Conservation (phyloP, 1,140 invertebrate species). For the Halesus radiatus region DNA sequence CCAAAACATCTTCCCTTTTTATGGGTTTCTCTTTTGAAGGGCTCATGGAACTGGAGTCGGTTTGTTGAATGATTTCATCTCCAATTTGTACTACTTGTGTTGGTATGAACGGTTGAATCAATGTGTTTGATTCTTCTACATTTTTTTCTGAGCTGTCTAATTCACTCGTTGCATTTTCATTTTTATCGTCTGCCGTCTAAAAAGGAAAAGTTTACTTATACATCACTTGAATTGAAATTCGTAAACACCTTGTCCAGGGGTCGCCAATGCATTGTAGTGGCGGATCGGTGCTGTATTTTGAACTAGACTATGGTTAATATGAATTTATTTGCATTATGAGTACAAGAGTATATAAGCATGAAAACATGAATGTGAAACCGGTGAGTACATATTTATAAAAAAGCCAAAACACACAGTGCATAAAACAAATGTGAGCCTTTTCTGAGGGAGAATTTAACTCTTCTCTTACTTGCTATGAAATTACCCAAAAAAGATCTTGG, state of each 20-base stretch:
- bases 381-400: background rate
- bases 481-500: background rate
- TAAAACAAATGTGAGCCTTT: background rate
- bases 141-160: conserved; percentile 51
- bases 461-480: background rate
- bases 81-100: conserved; percentile 63
- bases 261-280: too few species aligned
- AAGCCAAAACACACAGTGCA: conserved; percentile 10
- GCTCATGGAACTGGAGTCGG: conserved; percentile 39
- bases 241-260: too few species aligned
- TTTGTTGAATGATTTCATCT: conserved; percentile 58
- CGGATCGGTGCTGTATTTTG: too few species aligned
- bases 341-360: background rate
- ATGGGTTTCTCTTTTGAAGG: conserved; percentile 32
- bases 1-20: conserved; percentile 52
- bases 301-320: too few species aligned
- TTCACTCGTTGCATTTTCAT: conserved; percentile 38
- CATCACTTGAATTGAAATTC: too few species aligned
- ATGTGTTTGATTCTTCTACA: conserved; percentile 35
- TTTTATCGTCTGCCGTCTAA: conserved; percentile 38
- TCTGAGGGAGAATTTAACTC: background rate
- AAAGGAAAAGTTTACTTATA: too few species aligned
- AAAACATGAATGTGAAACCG: background rate
- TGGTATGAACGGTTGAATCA: conserved; percentile 57
- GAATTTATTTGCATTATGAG: too few species aligned